Evolutionary conservation across 2,113 vertebrate species (phyloP), one percentile per base, ranked within the genome.

Genomic region (Gavialis gangeticus): DNA sequence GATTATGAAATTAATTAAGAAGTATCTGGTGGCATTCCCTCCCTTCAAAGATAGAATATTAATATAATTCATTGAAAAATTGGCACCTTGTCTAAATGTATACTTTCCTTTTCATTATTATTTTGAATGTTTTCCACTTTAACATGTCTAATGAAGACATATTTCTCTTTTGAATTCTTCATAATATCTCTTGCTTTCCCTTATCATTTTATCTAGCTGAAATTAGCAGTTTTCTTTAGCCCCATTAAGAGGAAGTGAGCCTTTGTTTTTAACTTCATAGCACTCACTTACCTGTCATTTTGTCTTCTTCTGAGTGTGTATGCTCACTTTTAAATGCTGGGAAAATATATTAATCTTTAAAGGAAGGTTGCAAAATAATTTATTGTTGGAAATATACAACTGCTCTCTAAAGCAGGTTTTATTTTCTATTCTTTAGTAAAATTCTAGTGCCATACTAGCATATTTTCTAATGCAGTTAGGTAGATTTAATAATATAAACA

Each of bases 11-110:
- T 97, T 96, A 97, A 97, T 97, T 96, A 97, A 96, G 90, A 96
- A 95, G 92, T 93, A 96, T 77, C 85, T 91, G 76, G 30, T 93
- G 91, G 5, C 80, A 79, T 88, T 66, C 30, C n/a, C 60, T 96
- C 90, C 95, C 92, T 97, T 96, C 84, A 91, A 96, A 96, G 94
- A 94, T 92, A 96, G 97, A 97, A 96, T 96, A 97, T 96, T 95
- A 85, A 69, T 96, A 95, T 93, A 94, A 82, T 27, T 94, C 84
- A 83, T 59, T 94, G 78, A 96, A 93, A 78, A 30, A 82, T 92
- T 90, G 67, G 46, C 81, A 88, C 79, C 83, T 93, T 85, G 78
- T 78, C 63, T 30, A 94, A 93, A 96, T 86, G 46, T 62, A 85
- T 92, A 85, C 24, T 88, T 63, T 85, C 64, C 19, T 87, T 90